Evolutionary conservation across 2,888 invertebrate species (phyloP).

Genomic region (Parnassius orleans): DNA sequence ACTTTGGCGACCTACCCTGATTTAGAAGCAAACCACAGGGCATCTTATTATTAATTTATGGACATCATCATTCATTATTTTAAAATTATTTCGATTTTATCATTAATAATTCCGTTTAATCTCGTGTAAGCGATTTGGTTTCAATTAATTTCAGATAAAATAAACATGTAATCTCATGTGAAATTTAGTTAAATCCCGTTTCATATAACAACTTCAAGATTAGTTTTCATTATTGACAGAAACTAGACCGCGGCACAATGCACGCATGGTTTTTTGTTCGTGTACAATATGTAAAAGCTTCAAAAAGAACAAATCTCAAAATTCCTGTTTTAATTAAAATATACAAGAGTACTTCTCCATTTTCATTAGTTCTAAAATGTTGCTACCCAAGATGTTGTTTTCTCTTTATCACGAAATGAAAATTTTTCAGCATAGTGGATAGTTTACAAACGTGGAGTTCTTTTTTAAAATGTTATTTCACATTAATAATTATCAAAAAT

Average conservation of each 20-base stretch:
- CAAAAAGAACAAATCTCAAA: constrained; percentile 1
- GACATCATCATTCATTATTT: too few species aligned
- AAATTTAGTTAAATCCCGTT: constrained; percentile 11
- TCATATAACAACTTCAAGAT: neutral
- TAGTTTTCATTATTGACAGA: too few species aligned
- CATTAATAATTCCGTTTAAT: constrained; percentile 13
- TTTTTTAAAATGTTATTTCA: neutral
- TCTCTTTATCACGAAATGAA: constrained; percentile 20
- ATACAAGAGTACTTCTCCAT: constrained; percentile 14
- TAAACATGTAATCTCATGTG: constrained; percentile 9
- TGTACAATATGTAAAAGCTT: neutral
- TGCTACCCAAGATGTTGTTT: constrained; percentile 23
- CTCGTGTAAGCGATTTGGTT: constrained; percentile 12
- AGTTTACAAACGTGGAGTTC: constrained; percentile 16
- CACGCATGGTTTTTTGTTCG: neutral
- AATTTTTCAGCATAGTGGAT: constrained; percentile 10
- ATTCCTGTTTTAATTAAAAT: constrained; percentile 19
- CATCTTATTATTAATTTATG: too few species aligned
- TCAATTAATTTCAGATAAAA: constrained; percentile 3
- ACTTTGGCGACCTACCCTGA: too few species aligned
- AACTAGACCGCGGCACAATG: too few species aligned
- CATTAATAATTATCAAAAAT: too few species aligned
- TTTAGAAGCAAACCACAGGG: too few species aligned
- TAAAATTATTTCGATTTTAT: too few species aligned
- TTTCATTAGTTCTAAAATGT: constrained; percentile 25